Evolutionary conservation across 2,888 invertebrate genomes (phyloP), one percentile per base, ranked within the genome.

Genomic region (Drosophila mulleri): DNA sequence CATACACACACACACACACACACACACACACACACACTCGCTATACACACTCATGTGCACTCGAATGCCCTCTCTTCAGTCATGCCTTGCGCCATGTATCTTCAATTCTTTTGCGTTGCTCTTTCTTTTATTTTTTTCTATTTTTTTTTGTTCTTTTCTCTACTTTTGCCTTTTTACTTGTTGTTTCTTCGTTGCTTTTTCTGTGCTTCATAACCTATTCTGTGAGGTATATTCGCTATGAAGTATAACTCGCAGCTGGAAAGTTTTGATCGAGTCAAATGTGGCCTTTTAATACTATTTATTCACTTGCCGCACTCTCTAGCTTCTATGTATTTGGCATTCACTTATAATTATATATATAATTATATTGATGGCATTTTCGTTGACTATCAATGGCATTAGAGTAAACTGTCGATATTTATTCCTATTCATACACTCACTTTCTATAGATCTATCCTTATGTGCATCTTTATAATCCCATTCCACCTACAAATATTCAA

Each of bases 51-150:
- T 61, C 68, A 72, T 67, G 59, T 66, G 35, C 56, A 65, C 70
- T 65, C 44, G 65, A 60, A 53, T 37, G 54, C 48, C 57, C 58
- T 62, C 64, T 52, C 37, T 61, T 32, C 68, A 45, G 41, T 62
- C 67, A 62, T 64, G 56, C 78, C 80, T 75, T 82, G 67, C 71
- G 64, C 78, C 78, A 74, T 78, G 80, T 83, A 81, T 83, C 83
- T 83, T 80, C 75, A 80, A 77, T 66, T 74, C 66, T 39, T 72
- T 72, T 53, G 29, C 41, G 18, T 32, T 39, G 54, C 54, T 41
- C 50, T 50, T 39, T 39, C 53, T 53, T 53, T 53, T 53, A 53
- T 53, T n/a, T 53, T n/a, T 53, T 39, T 53, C 37, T 53, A 7
- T 32, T 56, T 57, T 56, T 54, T 66, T 59, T 53, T 59, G 50